Conservation (phyloP, 2,888 invertebrate species). For the Meiosimyza platycephala region DNA sequence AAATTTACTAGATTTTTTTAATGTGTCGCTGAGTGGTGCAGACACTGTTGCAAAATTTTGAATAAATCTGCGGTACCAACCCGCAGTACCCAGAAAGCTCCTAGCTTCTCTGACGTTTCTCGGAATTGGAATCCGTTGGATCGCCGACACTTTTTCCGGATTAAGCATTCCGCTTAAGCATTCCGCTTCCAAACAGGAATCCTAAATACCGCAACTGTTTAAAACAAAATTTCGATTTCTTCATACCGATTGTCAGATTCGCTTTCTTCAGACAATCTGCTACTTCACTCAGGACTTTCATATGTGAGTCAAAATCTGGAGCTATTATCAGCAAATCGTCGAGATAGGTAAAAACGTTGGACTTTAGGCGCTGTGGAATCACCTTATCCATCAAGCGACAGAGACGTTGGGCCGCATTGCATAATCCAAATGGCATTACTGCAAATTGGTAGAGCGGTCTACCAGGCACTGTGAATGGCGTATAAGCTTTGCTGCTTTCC, state of each 20-base stretch:
- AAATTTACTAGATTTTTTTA: conserved; percentile 31
- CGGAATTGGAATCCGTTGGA: conserved; percentile 26
- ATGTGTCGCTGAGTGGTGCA: conserved; percentile 19
- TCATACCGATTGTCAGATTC: conserved; percentile 38
- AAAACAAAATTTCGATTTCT: conserved; percentile 41
- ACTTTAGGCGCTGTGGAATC: conserved; percentile 39
- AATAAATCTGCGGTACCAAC: conserved; percentile 26
- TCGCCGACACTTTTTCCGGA: conserved; percentile 28
- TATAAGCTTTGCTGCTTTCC: conserved; percentile 25
- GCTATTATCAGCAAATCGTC: conserved; percentile 39
- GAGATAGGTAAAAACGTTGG: conserved; percentile 40
- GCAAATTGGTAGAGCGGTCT: no score
- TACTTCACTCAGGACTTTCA: conserved; percentile 20
- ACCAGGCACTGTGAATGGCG: conserved; percentile 41
- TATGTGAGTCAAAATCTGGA: conserved; percentile 32
- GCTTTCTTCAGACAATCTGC: conserved; percentile 31
- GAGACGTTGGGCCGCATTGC: conserved; percentile 39
- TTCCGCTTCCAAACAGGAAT: conserved; percentile 34
- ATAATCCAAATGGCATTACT: no score
- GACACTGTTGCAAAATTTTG: conserved; percentile 14
- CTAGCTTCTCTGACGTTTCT: conserved; percentile 9
- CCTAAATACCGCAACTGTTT: conserved; percentile 34
- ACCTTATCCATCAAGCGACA: conserved; percentile 49
- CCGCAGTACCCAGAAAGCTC: conserved; percentile 31
- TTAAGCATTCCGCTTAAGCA: no score